Percentiles rank a stretch among this genome's conserved stretches.
Conservation (phyloP, 2,113 vertebrate species). For the Scortum barcoo region DNA sequence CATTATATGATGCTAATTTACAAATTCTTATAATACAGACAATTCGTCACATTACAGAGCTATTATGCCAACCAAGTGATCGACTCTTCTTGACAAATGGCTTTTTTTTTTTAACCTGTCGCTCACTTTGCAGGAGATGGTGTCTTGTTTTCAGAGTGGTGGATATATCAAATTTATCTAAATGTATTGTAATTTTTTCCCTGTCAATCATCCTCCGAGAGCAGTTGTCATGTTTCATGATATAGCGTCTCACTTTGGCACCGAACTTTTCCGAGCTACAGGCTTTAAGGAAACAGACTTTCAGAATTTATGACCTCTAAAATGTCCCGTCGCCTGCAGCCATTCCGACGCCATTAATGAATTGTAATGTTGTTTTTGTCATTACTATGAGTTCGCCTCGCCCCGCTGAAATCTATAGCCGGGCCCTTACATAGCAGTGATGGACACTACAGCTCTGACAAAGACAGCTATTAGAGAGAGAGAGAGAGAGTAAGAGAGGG, state of each 20-base stretch:
- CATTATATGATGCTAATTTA: not conserved
- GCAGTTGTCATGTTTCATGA: slow-evolving; percentile 39
- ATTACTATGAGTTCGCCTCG: slow-evolving; percentile 21
- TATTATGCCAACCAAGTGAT: not conserved
- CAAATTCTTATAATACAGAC: not conserved
- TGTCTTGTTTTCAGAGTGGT: slow-evolving; percentile 30
- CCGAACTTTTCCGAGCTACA: slow-evolving; percentile 41
- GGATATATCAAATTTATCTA: slow-evolving; percentile 39
- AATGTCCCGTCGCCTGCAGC: slow-evolving; percentile 30
- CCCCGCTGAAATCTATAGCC: slow-evolving; percentile 1
- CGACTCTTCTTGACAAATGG: slow-evolving; percentile 14
- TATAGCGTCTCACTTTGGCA: slow-evolving; percentile 7
- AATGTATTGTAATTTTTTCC: slow-evolving; percentile 30
- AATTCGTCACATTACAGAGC: not conserved
- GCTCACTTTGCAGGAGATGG: slow-evolving; percentile 26
- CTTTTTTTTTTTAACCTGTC: not conserved
- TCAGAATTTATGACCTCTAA: slow-evolving; percentile 42
- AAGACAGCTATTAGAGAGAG: slow-evolving; percentile 49
- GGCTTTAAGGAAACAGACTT: slow-evolving; percentile 18
- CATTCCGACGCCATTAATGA: slow-evolving; percentile 36
- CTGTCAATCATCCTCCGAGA: slow-evolving; percentile 50
- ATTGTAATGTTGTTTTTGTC: slow-evolving; percentile 51
- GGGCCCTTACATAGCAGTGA: slow-evolving; percentile 8
- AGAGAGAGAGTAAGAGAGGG: slow-evolving; percentile 14
- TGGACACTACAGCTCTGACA: slow-evolving; percentile 45